Evolutionary conservation across 2,113 vertebrate species (phyloP), one percentile per base, ranked within the genome.

Genomic region (Sander vitreus): DNA sequence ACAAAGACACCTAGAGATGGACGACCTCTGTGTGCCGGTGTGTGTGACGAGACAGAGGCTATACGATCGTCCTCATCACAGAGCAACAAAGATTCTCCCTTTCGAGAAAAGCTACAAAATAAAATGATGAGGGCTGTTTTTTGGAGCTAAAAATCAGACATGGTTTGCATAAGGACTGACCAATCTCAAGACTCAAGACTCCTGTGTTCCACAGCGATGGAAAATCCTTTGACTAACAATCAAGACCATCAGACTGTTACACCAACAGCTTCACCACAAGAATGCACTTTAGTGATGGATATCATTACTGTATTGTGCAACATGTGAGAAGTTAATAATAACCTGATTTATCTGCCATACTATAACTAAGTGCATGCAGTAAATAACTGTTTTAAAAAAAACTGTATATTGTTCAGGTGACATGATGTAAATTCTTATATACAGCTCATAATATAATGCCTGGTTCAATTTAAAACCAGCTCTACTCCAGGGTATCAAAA

Each of bases 1-100:
- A 91, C 88, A 92, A 90, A 89, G 83, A 60, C 54, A 1, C n/a
- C 39, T 0, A 4, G 58, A 80, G 87, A 93, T 63, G 80, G 85
- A 91, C 13, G 69, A 82, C 58, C 57, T n/a, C n/a, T 6, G n/a
- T 12, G 70, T 76, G 66, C 62, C 39, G 39, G 68, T 78, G 68
- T 68, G 67, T 75, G 51, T 54, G 66, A 79, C 2, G 11, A 63
- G 51, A 53, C 30, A 45, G 54, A 58, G 33, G 54, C 64, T 0
- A 62, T 45, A 59, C 73, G 58, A 25, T 54, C 12, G 8, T 47
- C 71, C 11, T 66, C 76, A 63, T 59, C 65, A 47, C 45, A 19
- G 60, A 27, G 6, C n/a, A 54, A 9, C 30, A 64, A 33, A 53
- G 16, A 45, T 43, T 62, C 54, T 30, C 10, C 15, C 30, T 53